Base-by-base conservation (phyloP, 2,888 invertebrate genomes). In the Phymatocera aterrima region DNA sequence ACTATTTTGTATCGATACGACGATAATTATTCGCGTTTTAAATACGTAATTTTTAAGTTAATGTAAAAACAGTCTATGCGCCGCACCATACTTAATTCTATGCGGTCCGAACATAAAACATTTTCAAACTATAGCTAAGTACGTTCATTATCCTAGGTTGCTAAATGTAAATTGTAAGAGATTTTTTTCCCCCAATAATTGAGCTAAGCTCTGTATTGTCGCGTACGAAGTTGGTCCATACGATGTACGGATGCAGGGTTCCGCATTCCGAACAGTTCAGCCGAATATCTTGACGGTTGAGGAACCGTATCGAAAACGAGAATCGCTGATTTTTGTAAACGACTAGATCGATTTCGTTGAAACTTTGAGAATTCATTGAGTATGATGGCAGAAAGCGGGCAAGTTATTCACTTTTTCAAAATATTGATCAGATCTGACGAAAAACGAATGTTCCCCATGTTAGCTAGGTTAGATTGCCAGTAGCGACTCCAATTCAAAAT, bases 131-230 rank as follows among this genome's bases (percentile, higher is more conserved):
- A 48, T 15, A 46, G 31, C 31, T 21, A 54, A 24, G 40, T 24
- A 10, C 51, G 48, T 75, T 37, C 40, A 61, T 70, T 37, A 12
- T 37, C 46, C 21, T 51, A 72, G 31, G 18, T 18, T 72, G 31
- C 51, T 72, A 80, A 74, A n/a, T n/a, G n/a, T n/a, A n/a, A 64
- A 72, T 68, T 77, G 77, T 61, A 51, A 79, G 78, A 61, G 72
- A 78, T 79, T 78, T 64, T 75, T 64, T 75, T 79, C 57, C 75
- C 75, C 79, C 68, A 31, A 60, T 65, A 24, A 70, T 79, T 51
- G 74, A 48, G 51, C 72, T 51, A 10, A 34, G 31, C 43, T 72
- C 72, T 46, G 15, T 68, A 61, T 68, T 68, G 28, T 68, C 61
- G 21, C 37, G 28, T 57, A 28, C 28, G 15, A 57, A 28, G 57